phyloP scores from a whole-genome alignment of 2,888 invertebrate species.

The Tachystola acroxantha region DNA sequence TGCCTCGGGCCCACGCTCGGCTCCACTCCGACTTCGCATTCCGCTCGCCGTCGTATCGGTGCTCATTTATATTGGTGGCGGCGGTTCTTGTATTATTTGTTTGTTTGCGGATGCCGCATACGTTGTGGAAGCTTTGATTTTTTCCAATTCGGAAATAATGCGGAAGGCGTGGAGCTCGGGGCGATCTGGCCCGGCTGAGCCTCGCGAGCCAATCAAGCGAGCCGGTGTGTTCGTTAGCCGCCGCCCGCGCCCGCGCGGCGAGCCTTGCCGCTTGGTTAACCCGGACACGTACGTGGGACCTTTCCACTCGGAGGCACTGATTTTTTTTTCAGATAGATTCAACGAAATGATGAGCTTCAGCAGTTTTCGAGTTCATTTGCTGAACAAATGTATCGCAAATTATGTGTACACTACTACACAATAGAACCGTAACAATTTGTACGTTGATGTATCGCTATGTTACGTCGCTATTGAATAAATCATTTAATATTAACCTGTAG shows the following conservation, averaged over 20 bases:
- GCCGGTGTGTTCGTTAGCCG: conserved; percentile 49
- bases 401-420: no score
- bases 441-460: no score
- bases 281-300: conserved; percentile 71
- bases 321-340: conserved; percentile 57
- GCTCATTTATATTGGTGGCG: conserved; percentile 73
- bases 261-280: conserved; percentile 56
- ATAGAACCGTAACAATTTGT: neutral
- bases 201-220: conserved; percentile 62
- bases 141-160: conserved; percentile 74
- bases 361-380: conserved; percentile 50
- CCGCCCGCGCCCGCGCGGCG: conserved; percentile 42
- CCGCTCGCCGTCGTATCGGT: conserved; percentile 64
- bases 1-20: conserved; percentile 64
- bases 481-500: conserved; percentile 3
- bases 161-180: conserved; percentile 57
- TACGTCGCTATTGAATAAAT: no score
- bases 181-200: conserved; percentile 41
- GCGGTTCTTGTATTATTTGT: conserved; percentile 71
- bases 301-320: conserved; percentile 69
- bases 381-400: conserved; percentile 19
- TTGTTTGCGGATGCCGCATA: conserved; percentile 71
- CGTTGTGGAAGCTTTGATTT: conserved; percentile 70
- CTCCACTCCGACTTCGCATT: conserved; percentile 61
- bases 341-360: conserved; percentile 53